phyloP scores from a whole-genome alignment of 2,888 invertebrate species.

The Congeria kusceri region DNA sequence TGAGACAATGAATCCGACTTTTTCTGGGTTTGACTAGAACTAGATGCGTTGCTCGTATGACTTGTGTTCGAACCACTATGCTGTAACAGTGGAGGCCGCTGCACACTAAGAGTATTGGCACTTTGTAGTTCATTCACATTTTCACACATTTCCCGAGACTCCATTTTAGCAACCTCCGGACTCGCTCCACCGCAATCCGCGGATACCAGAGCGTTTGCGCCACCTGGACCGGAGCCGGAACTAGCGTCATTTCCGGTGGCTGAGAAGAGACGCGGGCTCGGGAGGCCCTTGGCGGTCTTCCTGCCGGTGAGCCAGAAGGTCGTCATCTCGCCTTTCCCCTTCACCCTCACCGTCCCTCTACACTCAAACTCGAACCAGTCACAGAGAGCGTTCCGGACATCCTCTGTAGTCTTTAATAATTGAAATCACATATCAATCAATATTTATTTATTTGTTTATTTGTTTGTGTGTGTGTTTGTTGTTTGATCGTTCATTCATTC shows the following conservation, averaged over 20 bases:
- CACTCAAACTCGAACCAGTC: conserved; percentile 79
- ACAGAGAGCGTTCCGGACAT: conserved; percentile 91
- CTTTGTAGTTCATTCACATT: background rate
- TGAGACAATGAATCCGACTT: background rate
- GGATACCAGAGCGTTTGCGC: background rate
- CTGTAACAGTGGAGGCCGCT: conserved; percentile 7
- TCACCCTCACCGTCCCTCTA: conserved; percentile 91
- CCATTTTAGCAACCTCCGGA: conserved; percentile 13
- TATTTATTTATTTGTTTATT: background rate
- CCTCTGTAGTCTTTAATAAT: conserved; percentile 90
- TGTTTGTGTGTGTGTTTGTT: background rate
- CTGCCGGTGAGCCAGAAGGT: conserved; percentile 91
- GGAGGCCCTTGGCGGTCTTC: conserved; percentile 48
- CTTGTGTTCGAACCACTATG: conserved; percentile 14
- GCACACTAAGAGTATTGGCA: background rate
- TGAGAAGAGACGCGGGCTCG: conserved; percentile 35
- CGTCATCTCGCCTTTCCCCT: conserved; percentile 97
- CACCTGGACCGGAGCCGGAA: background rate
- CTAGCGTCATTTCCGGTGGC: background rate
- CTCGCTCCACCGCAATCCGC: background rate
- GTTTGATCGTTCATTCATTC: background rate
- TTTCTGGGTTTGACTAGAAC: conserved; percentile 1
- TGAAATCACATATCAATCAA: conserved; percentile 6
- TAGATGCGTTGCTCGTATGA: conserved; percentile 5
- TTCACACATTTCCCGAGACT: conserved; percentile 18